Conservation (phyloP, 2,888 invertebrate species). For the Melieria picta region DNA sequence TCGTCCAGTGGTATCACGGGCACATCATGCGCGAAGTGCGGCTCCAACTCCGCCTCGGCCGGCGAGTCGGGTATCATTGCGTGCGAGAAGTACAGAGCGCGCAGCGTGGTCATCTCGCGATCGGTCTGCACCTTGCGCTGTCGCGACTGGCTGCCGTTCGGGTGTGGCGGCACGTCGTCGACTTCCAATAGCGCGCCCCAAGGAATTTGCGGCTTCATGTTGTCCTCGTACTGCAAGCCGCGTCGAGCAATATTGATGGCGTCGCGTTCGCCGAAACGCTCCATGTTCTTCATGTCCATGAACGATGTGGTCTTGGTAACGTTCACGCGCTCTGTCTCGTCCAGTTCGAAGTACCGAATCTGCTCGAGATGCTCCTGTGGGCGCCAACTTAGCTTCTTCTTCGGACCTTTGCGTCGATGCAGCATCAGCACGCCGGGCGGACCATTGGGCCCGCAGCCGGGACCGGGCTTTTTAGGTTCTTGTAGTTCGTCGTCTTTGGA, state of each 20-base stretch:
- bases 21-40: constrained; percentile 80
- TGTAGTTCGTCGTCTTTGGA: constrained; percentile 27
- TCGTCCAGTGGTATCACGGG: constrained; percentile 89
- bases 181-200: constrained; percentile 80
- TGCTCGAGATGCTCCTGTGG: constrained; percentile 82
- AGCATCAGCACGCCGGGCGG: constrained; percentile 78
- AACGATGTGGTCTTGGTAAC: constrained; percentile 84
- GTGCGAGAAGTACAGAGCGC: constrained; percentile 83
- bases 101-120: constrained; percentile 84
- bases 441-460: constrained; percentile 69
- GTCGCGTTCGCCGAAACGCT: constrained; percentile 85
- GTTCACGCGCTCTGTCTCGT: constrained; percentile 95
- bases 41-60: constrained; percentile 87
- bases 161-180: constrained; percentile 74
- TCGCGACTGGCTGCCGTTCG: constrained; percentile 81
- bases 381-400: constrained; percentile 84
- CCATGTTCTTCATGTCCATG: constrained; percentile 90
- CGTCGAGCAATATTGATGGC: constrained; percentile 83
- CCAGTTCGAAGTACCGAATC: constrained; percentile 90
- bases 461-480: constrained; percentile 57
- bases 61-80: constrained; percentile 88
- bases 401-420: constrained; percentile 80
- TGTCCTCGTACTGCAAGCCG: constrained; percentile 75
- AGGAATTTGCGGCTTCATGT: constrained; percentile 82
- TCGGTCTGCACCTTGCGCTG: constrained; percentile 89